Base-by-base conservation (phyloP, 1,140 invertebrate species). In the Alviniconcha marisindica region DNA sequence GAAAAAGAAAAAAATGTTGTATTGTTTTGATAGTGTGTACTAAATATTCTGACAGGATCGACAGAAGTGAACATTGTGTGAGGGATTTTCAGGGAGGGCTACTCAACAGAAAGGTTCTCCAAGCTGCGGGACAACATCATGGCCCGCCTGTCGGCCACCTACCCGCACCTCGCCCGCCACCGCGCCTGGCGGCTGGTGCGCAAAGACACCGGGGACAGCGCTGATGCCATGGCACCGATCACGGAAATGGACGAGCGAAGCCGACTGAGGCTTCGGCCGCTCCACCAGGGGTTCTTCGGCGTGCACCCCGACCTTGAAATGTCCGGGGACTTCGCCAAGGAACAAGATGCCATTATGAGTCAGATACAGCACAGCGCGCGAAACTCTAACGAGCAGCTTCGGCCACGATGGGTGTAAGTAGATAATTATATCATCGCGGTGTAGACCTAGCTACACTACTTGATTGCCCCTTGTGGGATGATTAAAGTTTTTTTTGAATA, bases 21-120 rank as follows among this genome's bases (percentile, higher is more conserved):
- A 54, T 24, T 54, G 51, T 24, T 24, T 54, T 24, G 24, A 54
- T 14, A 24, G n/a, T n/a, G n/a, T n/a, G n/a, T n/a, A n/a, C n/a
- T n/a, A n/a, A n/a, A n/a, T n/a, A n/a, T n/a, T n/a, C n/a, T 14
- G 60, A n/a, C 66, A 71, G 21, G 28, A 14, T 69, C 12, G 10
- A 54, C 10, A 24, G 12, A 24, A 54, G 51, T 24, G 24, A 54
- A 12, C 24, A 54, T 24, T 24, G 51, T 54, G 24, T 54, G 51
- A n/a, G n/a, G n/a, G n/a, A n/a, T n/a, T 71, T 74, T n/a, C 71
- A 74, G 60, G 80, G 80, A 82, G 31, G 80, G 80, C 38, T 82
- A 82, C 69, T 71, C 60, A 7, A 12, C 42, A 21, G 80, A 82
- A 48, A 69, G 66, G n/a, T 82, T 82, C 42, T 24, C 33, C 15